A percentile compares a stretch with the other conserved stretches of the same genome.
phyloP scores from a whole-genome alignment of 1,140 invertebrate genomes.

The Ceratosolen fusciceps region DNA sequence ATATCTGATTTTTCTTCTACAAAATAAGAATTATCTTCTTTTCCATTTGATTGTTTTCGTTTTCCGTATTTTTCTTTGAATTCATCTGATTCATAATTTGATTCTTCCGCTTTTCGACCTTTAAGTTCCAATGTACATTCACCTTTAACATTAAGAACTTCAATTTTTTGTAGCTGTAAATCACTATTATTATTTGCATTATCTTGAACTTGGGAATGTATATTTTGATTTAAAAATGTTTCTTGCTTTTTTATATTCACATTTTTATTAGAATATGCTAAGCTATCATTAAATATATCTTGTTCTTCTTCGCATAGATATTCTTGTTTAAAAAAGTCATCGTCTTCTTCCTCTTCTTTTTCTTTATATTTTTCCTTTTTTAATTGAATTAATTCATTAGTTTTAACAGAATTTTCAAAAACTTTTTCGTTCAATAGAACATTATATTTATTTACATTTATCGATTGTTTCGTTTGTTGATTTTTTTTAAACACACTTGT shows the following conservation, averaged over 20 bases:
- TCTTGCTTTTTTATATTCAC: background rate
- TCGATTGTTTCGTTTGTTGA: background rate
- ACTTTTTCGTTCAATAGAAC: constrained; percentile 1
- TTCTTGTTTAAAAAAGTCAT: constrained; percentile 7
- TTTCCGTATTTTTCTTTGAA: background rate
- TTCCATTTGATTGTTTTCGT: background rate
- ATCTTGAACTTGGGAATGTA: constrained; percentile 48
- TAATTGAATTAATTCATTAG: constrained; percentile 1
- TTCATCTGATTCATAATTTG: constrained; percentile 50
- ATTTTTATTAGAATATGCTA: background rate
- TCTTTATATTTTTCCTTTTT: background rate
- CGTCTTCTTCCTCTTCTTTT: background rate
- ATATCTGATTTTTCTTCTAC: no score
- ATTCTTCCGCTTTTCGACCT: background rate
- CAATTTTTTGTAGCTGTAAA: constrained; percentile 1
- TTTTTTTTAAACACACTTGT: constrained; percentile 28
- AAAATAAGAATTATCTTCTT: background rate
- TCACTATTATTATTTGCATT: constrained; percentile 53
- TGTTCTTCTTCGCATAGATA: background rate
- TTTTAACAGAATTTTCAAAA: background rate
- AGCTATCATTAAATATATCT: background rate
- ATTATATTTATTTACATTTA: background rate
- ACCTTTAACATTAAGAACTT: background rate
- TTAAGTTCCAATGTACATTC: background rate
- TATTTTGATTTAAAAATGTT: constrained; percentile 6